A percentile compares a stretch with the other conserved stretches of the same genome.
Conservation (phyloP, 2,113 vertebrate genomes). For the Diphyllodes magnificus region DNA sequence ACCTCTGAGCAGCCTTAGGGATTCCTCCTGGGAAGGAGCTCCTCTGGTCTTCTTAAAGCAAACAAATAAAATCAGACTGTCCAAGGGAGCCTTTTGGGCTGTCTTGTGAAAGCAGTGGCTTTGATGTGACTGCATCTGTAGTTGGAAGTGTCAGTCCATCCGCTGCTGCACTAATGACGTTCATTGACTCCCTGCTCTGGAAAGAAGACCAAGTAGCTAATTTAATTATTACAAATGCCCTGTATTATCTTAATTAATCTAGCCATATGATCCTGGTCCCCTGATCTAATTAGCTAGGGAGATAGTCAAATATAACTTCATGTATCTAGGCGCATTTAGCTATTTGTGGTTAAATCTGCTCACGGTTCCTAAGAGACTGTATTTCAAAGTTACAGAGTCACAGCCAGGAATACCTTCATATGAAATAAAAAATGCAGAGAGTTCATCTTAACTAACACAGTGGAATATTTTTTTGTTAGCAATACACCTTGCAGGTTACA, state of each 20-base stretch:
- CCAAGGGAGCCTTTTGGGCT: neutral
- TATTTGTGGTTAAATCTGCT: neutral
- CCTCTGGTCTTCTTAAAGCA: neutral
- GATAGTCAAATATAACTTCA: conserved; percentile 16
- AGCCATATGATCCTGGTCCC: neutral
- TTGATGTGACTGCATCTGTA: neutral
- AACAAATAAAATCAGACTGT: neutral
- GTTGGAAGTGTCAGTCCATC: neutral
- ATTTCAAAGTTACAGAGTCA: neutral
- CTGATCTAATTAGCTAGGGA: conserved; percentile 1
- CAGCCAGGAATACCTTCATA: neutral
- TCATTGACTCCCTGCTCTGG: neutral
- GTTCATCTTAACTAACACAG: neutral
- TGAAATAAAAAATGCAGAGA: neutral
- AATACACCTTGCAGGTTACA: neutral
- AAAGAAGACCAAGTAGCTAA: neutral
- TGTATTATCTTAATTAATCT: neutral
- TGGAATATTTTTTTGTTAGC: neutral
- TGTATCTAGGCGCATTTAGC: neutral
- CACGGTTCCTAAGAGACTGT: neutral
- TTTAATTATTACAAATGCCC: neutral
- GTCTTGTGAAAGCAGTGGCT: neutral
- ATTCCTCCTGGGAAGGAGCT: neutral
- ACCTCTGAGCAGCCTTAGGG: neutral
- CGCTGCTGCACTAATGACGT: neutral